Percentiles rank a stretch among this genome's conserved stretches.
Conservation (phyloP, 1,140 invertebrate genomes). For the Aleiodes sp. region DNA sequence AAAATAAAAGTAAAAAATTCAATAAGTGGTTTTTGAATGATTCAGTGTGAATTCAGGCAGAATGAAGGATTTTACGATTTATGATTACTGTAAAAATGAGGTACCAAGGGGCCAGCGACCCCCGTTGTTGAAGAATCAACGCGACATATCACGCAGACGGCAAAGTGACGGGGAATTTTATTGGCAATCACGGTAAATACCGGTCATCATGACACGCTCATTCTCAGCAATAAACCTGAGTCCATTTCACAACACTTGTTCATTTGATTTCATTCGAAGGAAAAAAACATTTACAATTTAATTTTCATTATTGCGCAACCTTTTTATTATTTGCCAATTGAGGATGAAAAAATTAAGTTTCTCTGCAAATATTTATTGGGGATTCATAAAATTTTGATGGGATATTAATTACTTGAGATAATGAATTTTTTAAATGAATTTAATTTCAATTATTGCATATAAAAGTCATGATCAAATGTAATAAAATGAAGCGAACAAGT, state of each 20-base stretch:
- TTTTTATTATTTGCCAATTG: too few species aligned
- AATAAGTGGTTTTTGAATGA: too few species aligned
- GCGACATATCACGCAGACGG: background rate
- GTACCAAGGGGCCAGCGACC: background rate
- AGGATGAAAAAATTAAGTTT: too few species aligned
- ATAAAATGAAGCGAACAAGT: too few species aligned
- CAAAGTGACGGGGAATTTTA: slow-evolving; percentile 12
- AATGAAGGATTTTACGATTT: background rate
- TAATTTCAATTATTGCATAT: too few species aligned
- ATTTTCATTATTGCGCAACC: background rate
- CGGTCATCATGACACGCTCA: background rate
- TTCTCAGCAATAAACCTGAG: slow-evolving; percentile 1
- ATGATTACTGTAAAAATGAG: background rate
- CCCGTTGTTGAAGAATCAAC: background rate
- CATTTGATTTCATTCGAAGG: background rate
- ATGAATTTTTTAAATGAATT: too few species aligned
- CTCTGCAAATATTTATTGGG: too few species aligned
- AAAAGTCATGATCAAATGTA: too few species aligned
- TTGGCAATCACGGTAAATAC: slow-evolving; percentile 15
- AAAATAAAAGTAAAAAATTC: background rate
- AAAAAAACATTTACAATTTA: background rate
- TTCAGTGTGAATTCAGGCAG: background rate
- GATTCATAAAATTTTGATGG: too few species aligned
- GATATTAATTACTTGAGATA: too few species aligned
- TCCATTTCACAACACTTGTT: background rate